Conservation (phyloP, 2,888 invertebrate genomes). For the Agrochola lota region DNA sequence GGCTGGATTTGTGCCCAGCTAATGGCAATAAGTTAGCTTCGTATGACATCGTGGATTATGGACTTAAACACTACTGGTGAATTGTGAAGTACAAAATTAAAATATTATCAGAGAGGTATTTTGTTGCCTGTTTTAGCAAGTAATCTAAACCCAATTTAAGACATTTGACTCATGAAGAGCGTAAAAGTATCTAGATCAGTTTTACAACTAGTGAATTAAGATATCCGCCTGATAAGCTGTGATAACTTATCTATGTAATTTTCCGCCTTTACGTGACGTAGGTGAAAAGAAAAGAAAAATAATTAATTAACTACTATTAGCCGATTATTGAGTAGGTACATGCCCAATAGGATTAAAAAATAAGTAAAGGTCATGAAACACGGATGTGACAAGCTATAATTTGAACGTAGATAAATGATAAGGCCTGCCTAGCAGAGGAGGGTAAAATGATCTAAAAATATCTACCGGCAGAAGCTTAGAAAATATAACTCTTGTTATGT, state of each 20-base stretch:
- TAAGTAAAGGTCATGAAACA: background rate
- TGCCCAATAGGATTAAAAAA: background rate
- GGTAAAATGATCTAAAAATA: background rate
- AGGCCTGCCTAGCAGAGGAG: background rate
- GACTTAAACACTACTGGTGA: background rate
- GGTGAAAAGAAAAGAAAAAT: background rate
- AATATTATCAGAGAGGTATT: background rate
- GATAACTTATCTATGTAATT: constrained; percentile 25
- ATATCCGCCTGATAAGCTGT: constrained; percentile 23
- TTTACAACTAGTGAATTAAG: constrained; percentile 29
- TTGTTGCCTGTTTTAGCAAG: background rate
- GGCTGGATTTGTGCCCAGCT: background rate
- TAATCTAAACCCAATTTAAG: constrained; percentile 2
- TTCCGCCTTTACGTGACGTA: background rate
- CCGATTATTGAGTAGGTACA: background rate
- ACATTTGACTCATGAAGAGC: background rate
- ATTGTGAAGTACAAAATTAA: background rate
- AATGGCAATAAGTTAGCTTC: background rate
- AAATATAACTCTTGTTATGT: no score
- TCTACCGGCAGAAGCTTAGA: background rate
- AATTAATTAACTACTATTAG: background rate
- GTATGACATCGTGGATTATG: background rate
- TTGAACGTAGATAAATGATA: background rate
- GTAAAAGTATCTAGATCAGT: constrained; percentile 18
- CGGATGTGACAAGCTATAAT: background rate